phyloP scores from a whole-genome alignment of 2,888 invertebrate genomes.

The Pandemis cinnamomeana region DNA sequence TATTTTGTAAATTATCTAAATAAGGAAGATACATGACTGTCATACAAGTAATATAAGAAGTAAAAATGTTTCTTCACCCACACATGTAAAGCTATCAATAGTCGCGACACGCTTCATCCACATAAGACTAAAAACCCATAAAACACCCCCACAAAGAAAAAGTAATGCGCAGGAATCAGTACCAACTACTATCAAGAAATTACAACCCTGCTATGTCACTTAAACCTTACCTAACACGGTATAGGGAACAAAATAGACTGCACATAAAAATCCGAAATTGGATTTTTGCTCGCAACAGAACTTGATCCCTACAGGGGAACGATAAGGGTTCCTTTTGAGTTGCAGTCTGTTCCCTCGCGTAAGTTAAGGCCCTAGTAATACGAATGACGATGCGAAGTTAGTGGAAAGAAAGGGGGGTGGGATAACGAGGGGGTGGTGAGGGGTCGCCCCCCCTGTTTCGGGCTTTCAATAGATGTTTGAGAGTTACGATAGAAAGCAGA shows the following conservation, averaged over 20 bases:
- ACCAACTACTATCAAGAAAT: constrained; percentile 82
- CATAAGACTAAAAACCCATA: constrained; percentile 81
- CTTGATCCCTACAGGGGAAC: constrained; percentile 43
- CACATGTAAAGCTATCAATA: constrained; percentile 34
- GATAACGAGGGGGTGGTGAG: constrained; percentile 69
- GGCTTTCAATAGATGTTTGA: constrained; percentile 84
- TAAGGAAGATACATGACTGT: too few relatives aligned
- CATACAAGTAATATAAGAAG: too few relatives aligned
- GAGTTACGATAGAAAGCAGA: constrained; percentile 75
- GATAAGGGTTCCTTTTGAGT: constrained; percentile 48
- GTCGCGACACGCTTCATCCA: constrained; percentile 60
- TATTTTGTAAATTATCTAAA: too few relatives aligned
- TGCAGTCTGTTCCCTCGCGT: constrained; percentile 69
- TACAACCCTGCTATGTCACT: constrained; percentile 53
- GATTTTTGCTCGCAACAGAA: constrained; percentile 56
- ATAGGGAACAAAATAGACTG: constrained; percentile 58
- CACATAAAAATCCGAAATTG: constrained; percentile 62
- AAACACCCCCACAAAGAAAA: constrained; percentile 82
- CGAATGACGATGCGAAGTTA: constrained; percentile 83
- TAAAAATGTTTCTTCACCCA: too few relatives aligned
- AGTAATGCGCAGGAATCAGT: constrained; percentile 83
- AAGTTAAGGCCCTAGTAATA: constrained; percentile 83
- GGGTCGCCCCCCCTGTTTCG: constrained; percentile 77
- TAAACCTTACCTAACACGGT: constrained; percentile 1
- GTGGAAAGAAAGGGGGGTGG: constrained; percentile 81